Conservation (phyloP, 2,797 vertebrate species). For the Tenualosa ilisha region DNA sequence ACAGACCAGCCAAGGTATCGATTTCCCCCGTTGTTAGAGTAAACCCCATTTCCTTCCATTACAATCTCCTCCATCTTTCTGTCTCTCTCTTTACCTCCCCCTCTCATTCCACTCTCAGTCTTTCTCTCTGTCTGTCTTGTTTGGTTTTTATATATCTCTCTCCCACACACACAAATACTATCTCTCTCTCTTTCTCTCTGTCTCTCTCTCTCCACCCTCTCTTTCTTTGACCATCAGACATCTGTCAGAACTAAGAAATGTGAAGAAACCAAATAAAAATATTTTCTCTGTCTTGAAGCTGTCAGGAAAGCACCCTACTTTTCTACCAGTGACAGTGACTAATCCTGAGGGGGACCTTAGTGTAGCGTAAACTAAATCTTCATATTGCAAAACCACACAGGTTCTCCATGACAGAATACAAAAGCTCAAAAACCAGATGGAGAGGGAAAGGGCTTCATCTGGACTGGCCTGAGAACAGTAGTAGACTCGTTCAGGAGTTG, state of each 20-base stretch:
- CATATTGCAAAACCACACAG: not conserved
- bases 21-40: constrained; percentile 17
- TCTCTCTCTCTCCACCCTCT: not conserved
- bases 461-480: not conserved
- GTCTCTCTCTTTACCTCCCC: not conserved
- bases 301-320: not conserved
- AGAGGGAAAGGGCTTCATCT: not conserved
- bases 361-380: not conserved
- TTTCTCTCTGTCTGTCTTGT: not conserved
- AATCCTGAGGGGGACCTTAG: not conserved
- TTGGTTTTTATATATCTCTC: constrained; percentile 18
- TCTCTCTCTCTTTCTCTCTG: not conserved
- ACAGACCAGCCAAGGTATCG: not conserved
- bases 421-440: not conserved
- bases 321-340: not conserved
- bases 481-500: not conserved
- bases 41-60: constrained; percentile 23
- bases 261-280: not conserved
- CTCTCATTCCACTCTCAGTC: not conserved
- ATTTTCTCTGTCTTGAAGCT: not conserved
- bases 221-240: not conserved
- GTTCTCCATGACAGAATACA: not conserved
- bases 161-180: not conserved
- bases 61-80: not conserved
- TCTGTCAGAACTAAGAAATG: not conserved